Conservation (phyloP, 2,888 invertebrate genomes). For the Cephus sareptanus region DNA sequence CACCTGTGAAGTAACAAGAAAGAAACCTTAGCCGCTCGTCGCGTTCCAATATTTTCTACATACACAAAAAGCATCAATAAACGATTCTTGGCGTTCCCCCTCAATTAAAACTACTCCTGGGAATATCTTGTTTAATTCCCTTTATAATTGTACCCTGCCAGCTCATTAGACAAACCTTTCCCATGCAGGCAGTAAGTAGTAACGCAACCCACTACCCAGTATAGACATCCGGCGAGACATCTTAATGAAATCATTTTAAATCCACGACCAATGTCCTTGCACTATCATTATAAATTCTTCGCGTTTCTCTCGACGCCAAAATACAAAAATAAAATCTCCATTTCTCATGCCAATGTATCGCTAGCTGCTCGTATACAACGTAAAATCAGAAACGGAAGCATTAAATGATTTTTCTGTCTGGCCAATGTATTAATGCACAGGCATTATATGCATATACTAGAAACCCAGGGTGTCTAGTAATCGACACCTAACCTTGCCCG, state of each 20-base stretch:
- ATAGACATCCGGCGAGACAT: neutral
- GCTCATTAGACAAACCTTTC: neutral
- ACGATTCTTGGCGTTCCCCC: neutral
- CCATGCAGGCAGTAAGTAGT: neutral
- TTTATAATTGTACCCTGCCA: neutral
- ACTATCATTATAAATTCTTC: neutral
- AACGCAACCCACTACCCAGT: neutral
- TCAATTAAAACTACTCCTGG: neutral
- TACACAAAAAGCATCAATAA: neutral
- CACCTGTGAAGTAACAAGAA: constrained; percentile 68
- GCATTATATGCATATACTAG: neutral
- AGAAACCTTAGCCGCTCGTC: neutral
- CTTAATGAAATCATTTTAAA: neutral
- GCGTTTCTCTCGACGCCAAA: neutral
- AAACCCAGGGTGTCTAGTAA: neutral
- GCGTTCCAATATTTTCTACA: neutral
- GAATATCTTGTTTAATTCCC: neutral
- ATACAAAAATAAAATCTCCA: neutral
- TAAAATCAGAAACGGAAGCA: neutral
- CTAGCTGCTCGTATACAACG: neutral
- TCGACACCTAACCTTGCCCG: neutral
- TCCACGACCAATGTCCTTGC: neutral
- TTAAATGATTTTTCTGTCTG: neutral
- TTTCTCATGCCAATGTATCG: neutral
- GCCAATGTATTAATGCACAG: neutral